phyloP scores from a whole-genome alignment of 2,113 vertebrate species.

The Tursiops truncatus region DNA sequence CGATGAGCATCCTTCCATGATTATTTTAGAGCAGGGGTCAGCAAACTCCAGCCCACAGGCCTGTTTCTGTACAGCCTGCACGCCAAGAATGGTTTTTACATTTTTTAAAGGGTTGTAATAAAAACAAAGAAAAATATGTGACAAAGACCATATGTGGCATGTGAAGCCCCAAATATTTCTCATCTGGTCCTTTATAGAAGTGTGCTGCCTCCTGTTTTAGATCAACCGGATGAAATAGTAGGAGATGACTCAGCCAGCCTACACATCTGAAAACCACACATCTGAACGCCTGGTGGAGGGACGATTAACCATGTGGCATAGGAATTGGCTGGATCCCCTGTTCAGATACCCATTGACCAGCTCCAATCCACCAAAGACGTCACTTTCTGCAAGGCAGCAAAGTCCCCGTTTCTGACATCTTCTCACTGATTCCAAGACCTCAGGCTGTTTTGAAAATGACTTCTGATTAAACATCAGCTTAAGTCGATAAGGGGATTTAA shows the following conservation, averaged over 20 bases:
- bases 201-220: background rate
- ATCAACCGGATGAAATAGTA: slow-evolving; percentile 11
- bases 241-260: background rate
- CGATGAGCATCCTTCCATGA: background rate
- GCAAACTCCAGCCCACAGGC: background rate
- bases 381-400: background rate
- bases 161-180: background rate
- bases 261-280: background rate
- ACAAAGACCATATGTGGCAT: background rate
- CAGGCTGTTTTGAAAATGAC: background rate
- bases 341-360: background rate
- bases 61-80: background rate
- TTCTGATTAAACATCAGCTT: slow-evolving; percentile 5
- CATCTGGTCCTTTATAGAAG: background rate
- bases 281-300: background rate
- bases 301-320: accelerated
- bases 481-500: slow-evolving; percentile 5
- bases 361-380: background rate
- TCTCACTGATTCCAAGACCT: slow-evolving; percentile 13
- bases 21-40: background rate
- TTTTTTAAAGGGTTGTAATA: background rate
- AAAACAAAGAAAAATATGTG: slow-evolving; percentile 34
- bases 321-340: background rate
- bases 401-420: background rate
- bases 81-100: background rate